phyloP scores from a whole-genome alignment of 2,888 invertebrate species.

The Peribatodes rhomboidaria region DNA sequence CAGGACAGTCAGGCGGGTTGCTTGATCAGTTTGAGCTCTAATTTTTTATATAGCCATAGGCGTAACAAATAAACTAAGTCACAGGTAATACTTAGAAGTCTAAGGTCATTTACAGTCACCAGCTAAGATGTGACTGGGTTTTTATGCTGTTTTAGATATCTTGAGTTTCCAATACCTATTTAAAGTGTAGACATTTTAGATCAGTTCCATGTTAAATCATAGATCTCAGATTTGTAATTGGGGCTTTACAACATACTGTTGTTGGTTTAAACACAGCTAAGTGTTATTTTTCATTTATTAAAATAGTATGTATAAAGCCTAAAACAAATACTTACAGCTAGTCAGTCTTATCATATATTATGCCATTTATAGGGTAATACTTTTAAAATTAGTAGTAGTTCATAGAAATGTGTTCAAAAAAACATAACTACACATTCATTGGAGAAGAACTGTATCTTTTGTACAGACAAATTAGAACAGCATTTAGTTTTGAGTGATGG shows the following conservation, averaged over 20 bases:
- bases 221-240: neutral
- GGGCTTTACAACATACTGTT: conserved; percentile 2
- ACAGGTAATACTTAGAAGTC: too few relatives aligned
- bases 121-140: too few relatives aligned
- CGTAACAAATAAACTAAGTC: too few relatives aligned
- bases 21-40: too few relatives aligned
- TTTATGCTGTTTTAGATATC: too few relatives aligned
- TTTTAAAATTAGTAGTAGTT: conserved; percentile 43
- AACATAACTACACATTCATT: conserved; percentile 22
- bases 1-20: too few relatives aligned
- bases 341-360: conserved; percentile 30
- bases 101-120: too few relatives aligned
- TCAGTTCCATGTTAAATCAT: neutral
- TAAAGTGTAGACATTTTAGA: neutral
- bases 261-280: conserved; percentile 30
- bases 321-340: conserved; percentile 40
- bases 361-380: neutral
- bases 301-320: conserved; percentile 32
- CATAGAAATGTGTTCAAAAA: conserved; percentile 55
- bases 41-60: too few relatives aligned
- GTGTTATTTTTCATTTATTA: conserved; percentile 42
- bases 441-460: conserved; percentile 6
- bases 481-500: neutral
- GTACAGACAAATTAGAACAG: conserved; percentile 3
- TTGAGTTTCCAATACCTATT: too few relatives aligned